phyloP scores from a whole-genome alignment of 2,888 invertebrate genomes.

The Tipula unca region DNA sequence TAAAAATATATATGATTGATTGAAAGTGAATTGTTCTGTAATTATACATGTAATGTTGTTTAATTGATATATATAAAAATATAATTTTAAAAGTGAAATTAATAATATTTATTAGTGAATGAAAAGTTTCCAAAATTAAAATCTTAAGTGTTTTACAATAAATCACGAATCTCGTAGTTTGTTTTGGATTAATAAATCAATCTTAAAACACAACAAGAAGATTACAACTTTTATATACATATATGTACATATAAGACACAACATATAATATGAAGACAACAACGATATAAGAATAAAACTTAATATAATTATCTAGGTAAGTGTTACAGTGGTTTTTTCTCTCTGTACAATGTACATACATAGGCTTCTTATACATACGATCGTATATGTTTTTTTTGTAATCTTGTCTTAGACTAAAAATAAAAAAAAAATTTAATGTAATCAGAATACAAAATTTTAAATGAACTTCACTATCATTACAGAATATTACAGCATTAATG shows the following conservation, averaged over 20 bases:
- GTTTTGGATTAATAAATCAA: background rate
- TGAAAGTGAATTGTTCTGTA: background rate
- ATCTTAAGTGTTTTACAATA: background rate
- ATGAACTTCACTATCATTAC: background rate
- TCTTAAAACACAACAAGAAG: background rate
- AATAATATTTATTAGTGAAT: background rate
- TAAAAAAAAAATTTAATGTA: background rate
- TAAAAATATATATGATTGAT: background rate
- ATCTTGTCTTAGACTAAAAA: background rate
- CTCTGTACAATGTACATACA: background rate
- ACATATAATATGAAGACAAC: background rate
- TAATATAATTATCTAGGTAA: constrained; percentile 4
- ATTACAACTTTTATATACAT: background rate
- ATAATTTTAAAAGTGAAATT: background rate
- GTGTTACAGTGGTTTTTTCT: constrained; percentile 1
- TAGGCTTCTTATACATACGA: background rate
- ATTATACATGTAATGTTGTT: background rate
- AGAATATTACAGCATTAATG: background rate
- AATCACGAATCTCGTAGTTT: background rate
- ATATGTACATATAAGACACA: background rate
- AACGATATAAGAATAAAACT: background rate
- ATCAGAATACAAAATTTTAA: background rate
- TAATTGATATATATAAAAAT: background rate
- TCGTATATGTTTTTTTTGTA: background rate
- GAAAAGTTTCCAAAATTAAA: background rate